These are phyloP conservation scores for Phenganax marumi DNA, from an alignment of 92 coral and sea anemone genomes.

Conservation along the genomic window DNA sequence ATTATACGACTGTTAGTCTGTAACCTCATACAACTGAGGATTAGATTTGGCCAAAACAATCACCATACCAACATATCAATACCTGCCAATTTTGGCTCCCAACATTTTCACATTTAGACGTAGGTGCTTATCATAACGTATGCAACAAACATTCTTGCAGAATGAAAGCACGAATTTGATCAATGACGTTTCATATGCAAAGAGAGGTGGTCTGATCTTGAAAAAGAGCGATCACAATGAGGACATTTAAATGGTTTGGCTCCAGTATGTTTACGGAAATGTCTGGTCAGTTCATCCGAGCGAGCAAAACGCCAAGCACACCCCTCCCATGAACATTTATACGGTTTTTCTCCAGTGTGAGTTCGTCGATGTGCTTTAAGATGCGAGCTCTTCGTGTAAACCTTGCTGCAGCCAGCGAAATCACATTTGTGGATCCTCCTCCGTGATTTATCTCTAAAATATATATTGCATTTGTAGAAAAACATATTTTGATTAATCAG, in stretches of 20 bases:
- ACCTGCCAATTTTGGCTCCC: neutral
- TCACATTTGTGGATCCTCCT: conserved; percentile 94
- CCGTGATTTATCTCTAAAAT: conserved; percentile 46
- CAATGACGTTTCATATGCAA: conserved; percentile 99
- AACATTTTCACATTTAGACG: too few relatives aligned
- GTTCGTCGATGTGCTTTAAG: conserved; percentile 98
- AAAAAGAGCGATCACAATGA: conserved; percentile 96
- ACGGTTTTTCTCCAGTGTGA: conserved; percentile 98
- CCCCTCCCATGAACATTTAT: conserved; percentile 99
- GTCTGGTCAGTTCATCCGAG: conserved; percentile 99
- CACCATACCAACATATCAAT: neutral
- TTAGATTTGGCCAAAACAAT: neutral
- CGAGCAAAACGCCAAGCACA: conserved; percentile 99
- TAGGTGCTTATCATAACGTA: too few relatives aligned
- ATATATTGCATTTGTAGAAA: too few relatives aligned
- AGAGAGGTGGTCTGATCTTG: conserved; percentile 97
- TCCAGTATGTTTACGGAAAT: conserved; percentile 98
- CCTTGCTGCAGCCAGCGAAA: conserved; percentile 98
- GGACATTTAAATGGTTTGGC: conserved; percentile 97
- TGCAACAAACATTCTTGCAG: neutral
- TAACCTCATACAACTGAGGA: conserved; percentile 20
- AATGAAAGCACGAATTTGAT: conserved; percentile 26
- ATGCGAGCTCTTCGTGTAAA: conserved; percentile 98
- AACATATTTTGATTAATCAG: too few relatives aligned
- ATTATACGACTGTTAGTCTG: neutral